Evolutionary conservation across 2,888 invertebrate genomes (phyloP), one percentile per base, ranked within the genome.

Genomic region (Trichopoda pennipes): DNA sequence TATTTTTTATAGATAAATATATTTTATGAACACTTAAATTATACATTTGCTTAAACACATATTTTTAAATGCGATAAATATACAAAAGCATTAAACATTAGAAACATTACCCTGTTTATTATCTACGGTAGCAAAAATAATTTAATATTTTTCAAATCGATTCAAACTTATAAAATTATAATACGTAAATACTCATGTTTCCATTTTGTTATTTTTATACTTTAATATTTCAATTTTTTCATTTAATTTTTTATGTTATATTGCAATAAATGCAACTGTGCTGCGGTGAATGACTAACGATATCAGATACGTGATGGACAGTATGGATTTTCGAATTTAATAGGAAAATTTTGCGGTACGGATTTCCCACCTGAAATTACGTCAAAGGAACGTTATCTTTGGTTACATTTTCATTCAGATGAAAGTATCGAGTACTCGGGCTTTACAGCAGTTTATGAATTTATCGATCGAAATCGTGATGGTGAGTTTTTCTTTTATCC

Each of bases 351-450:
- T 89, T 97, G 96, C 88, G 96, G 95, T 70, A 92, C 93, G 70
- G 92, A 93, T 73, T 95, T 94, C 87, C 96, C 96, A 28, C 94
- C 94, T 19, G 93, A 94, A 89, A 93, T 96, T 86, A 93, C 93
- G 73, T 96, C 96, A 19, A 93, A 94, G 79, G 94, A 94, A 84
- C 92, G 95, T 60, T 94, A 94, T 90, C 93, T 97, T 77, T 96
- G 96, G 96, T 92, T 96, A 75, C 93, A 94, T 83, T 97, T 97
- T 91, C 93, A 93, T 85, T 95, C 96, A 10, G 97, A 97, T 88
- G 95, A 95, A 86, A 95, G 94, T 87, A 95, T 96, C 86, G 95
- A 96, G 90, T 94, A 95, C 88, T 92, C 91, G 38, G 97, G 97
- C 1, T 97, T 97, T 91, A 93, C 93, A 86, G 96, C 95, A 0